These are phyloP conservation scores for Peromyscus nudipes DNA, from an alignment of 2,797 vertebrate species.

Conservation along the genomic window DNA sequence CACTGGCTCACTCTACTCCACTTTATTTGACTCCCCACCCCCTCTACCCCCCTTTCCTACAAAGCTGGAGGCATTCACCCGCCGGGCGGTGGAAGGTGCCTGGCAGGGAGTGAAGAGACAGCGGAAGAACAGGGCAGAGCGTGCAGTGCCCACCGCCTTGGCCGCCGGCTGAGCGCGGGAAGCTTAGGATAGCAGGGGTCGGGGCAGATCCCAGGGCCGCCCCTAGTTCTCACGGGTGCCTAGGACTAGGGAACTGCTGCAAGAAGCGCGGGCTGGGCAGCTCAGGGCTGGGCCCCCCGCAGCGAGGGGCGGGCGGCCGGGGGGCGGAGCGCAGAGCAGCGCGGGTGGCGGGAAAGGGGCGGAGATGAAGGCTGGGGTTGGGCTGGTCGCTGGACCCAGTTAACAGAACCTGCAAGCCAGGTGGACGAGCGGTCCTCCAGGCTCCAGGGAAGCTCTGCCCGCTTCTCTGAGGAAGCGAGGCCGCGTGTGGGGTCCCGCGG, in stretches of 20 bases:
- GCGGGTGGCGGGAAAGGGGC: constrained; percentile 78
- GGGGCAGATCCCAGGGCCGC: neutral
- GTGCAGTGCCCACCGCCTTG: constrained; percentile 25
- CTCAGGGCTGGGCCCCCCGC: neutral
- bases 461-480: neutral
- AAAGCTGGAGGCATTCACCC: constrained; percentile 32
- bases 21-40: neutral
- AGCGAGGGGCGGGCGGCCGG: neutral
- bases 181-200: neutral
- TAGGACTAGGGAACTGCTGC: neutral
- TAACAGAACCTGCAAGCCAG: constrained; percentile 74
- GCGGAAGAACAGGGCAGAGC: constrained; percentile 50
- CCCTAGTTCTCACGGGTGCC: neutral
- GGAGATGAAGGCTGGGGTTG: constrained; percentile 29
- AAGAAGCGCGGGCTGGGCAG: neutral
- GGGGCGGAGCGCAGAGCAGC: constrained; percentile 46
- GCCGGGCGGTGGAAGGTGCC: constrained; percentile 25
- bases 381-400: neutral
- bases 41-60: neutral
- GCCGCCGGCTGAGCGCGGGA: rapidly evolving
- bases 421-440: neutral
- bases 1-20: constrained; percentile 15
- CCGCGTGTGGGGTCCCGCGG: neutral
- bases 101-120: neutral
- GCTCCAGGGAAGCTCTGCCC: neutral